Evolutionary conservation across 2,888 invertebrate genomes (phyloP).

Genomic region (Leucoma salicis): DNA sequence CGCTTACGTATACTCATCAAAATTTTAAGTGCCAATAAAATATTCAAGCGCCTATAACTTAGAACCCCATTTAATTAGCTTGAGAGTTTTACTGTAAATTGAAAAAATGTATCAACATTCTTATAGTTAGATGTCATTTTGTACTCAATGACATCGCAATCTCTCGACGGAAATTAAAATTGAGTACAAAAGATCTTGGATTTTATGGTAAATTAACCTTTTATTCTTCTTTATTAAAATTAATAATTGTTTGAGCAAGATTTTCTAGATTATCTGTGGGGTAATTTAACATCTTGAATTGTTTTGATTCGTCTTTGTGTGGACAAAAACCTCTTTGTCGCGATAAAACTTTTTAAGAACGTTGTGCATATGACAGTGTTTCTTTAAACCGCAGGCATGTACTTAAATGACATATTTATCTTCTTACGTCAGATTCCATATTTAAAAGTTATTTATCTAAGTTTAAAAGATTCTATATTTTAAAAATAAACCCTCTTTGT

Average conservation of each 20-base stretch:
- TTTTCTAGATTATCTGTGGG: neutral
- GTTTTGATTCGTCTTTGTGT: too few species aligned
- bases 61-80: constrained; percentile 36
- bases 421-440: too few species aligned
- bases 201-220: constrained; percentile 5
- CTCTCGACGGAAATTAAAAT: constrained; percentile 39
- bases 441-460: too few species aligned
- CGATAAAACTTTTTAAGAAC: too few species aligned
- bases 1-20: neutral
- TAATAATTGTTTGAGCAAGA: neutral
- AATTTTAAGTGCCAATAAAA: constrained; percentile 9
- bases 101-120: constrained; percentile 34
- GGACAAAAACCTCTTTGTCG: too few species aligned
- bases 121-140: constrained; percentile 16
- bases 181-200: constrained; percentile 23
- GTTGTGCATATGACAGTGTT: too few species aligned
- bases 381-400: too few species aligned
- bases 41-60: constrained; percentile 19
- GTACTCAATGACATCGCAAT: constrained; percentile 14
- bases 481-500: too few species aligned
- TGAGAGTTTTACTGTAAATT: constrained; percentile 55
- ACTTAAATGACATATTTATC: too few species aligned
- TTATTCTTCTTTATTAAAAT: neutral
- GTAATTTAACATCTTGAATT: neutral
- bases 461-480: too few species aligned